Evolutionary conservation across 2,888 invertebrate genomes (phyloP), one percentile per base, ranked within the genome.

Genomic region (Aspidiotus rigidus): DNA sequence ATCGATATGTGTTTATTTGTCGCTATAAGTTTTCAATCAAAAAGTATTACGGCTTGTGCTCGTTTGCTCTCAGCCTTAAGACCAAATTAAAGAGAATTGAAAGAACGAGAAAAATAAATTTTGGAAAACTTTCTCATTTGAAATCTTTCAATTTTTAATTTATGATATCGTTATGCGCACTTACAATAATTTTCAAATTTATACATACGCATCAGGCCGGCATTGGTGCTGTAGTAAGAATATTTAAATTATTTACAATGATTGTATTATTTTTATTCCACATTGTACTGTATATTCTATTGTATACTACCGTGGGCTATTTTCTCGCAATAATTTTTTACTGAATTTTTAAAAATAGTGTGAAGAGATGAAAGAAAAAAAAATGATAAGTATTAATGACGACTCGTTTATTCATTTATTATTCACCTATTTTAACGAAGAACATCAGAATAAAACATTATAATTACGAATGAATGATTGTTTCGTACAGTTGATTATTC

Each of bases 281-380:
- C 28, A 59, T 59, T 59, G 59, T 28, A 39, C 13, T 59, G 15
- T 16, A n/a, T 9, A 64, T 40, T 56, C 40, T 42, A 55, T 54
- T 39, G 15, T 64, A 15, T 16, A 66, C 17, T 66, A 57, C 66
- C 57, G 57, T 66, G 57, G 66, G 66, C 57, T 49, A 49, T 60
- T 66, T 63, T 66, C 57, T 64, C 64, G 66, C 66, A 66, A 66
- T 66, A 66, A 66, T 66, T 66, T 66, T 66, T 57, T 66, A 66
- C 57, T 64, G 17, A 42, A 42, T 64, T 64, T 66, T 66, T 66
- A 57, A 66, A 59, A 66, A 49, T 66, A 55, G 57, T 66, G 44
- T 44, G 49, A 55, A 59, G 44, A 39, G 28, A 28, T 28, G 28
- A 28, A 28, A 28, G 28, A 28, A 28, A 28, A 28, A 28, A 28